These are phyloP conservation scores for Ostrea edulis DNA, from an alignment of 1,140 invertebrate genomes.

Conservation along the genomic window DNA sequence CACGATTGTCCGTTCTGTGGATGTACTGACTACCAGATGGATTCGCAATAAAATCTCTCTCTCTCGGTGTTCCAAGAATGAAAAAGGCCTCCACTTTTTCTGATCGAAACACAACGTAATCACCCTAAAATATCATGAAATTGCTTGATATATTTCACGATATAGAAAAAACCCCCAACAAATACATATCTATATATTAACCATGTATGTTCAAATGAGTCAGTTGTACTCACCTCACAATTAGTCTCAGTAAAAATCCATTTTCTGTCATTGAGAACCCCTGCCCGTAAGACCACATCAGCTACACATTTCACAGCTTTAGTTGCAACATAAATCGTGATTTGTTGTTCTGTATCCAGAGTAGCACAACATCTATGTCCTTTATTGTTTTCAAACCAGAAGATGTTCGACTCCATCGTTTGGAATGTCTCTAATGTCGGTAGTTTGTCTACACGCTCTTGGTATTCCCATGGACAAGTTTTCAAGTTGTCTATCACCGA, in stretches of 20 bases:
- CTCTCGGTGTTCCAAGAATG: conserved; percentile 13
- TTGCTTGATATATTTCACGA: not conserved
- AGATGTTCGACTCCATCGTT: not conserved
- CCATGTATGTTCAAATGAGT: no score
- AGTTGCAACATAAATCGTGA: not conserved
- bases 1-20: conserved; percentile 7
- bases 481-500: not conserved
- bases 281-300: not conserved
- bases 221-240: not conserved
- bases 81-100: conserved; percentile 25
- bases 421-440: not conserved
- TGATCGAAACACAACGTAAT: conserved; percentile 1
- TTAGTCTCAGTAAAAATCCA: not conserved
- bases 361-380: not conserved
- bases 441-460: not conserved
- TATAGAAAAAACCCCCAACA: not conserved
- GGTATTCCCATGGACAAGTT: not conserved
- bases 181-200: no score
- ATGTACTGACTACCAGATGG: conserved; percentile 1
- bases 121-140: conserved; percentile 12
- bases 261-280: not conserved
- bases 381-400: conserved; percentile 1
- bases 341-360: not conserved
- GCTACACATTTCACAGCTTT: not conserved
- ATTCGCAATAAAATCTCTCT: not conserved